Evolutionary conservation across 2,113 vertebrate species (phyloP), one percentile per base, ranked within the genome.

Genomic region (Hippocampus abdominalis): DNA sequence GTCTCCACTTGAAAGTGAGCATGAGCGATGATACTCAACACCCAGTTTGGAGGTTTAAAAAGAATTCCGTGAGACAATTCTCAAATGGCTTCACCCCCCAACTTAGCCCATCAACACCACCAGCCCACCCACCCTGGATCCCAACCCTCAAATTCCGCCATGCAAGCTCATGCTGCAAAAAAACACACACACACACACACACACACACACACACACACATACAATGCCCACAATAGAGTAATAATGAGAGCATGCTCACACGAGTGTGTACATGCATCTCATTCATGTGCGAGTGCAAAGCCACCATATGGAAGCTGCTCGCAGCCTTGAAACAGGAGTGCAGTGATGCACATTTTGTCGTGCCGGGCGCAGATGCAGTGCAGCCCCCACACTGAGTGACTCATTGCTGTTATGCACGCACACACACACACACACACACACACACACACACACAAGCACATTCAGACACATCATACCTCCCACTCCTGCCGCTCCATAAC

Each of bases 341-440:
- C 77, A 88, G 88, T 68, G 74, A 69, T 80, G 77, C 76, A 71
- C 81, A 64, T 84, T 90, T 64, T 81, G 81, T 90, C 82, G 73
- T 87, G 83, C 88, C 86, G 87, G 75, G 87, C 81, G 56, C 90
- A 91, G 88, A 92, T 89, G 90, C 85, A 79, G 75, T 69, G 73
- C 81, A 74, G 88, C 87, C 84, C 85, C 81, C 87, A 83, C 87
- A 76, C 83, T 76, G 87, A 46, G 84, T 90, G 89, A 91, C 80
- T 88, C 89, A 90, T 77, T 79, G 78, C 80, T 83, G 84, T 79
- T 80, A 78, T 80, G 84, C 72, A 64, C 69, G 73, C 81, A 73
- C 79, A 75, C 73, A 75, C 42, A 71, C 32, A 61, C 64, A 69
- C 64, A 49, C 71, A 39, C 66, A 56, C 16, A 60, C 71, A 83